Evolutionary conservation across 2,113 vertebrate species (phyloP), one percentile per base, ranked within the genome.

Genomic region (Vulpes lagopus): DNA sequence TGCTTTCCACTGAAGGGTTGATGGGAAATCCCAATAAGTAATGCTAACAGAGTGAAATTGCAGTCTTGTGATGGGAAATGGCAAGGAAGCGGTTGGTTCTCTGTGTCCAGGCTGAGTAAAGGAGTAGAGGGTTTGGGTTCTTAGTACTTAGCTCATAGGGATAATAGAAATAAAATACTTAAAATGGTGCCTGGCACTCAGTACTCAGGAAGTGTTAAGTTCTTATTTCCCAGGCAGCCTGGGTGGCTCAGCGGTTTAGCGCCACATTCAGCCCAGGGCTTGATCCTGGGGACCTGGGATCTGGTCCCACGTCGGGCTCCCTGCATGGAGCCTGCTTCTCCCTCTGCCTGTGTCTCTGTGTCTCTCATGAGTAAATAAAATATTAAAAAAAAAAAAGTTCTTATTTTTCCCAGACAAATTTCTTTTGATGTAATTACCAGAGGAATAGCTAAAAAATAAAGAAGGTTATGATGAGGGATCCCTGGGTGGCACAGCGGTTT

Each of bases 361-460:
- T 43, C 43, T 43, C 43, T 43, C 43, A 43, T 43, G 43, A 43
- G 43, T 6, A 43, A 43, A 43, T 43, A 43, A 43, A 43, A 43
- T 43, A 43, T 43, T 5, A 6, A 43, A 43, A 43, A 43, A 43
- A 43, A 43, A 43, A 43, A 30, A 76, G 25, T 23, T 51, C 38
- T 51, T 76, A 51, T 2, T 86, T 62, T 71, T 8, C n/a, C 43
- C 49, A 73, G 57, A 5, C 27, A 73, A 22, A 49, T 88, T 95
- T 74, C n/a, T 81, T 69, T 55, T 64, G 55, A 64, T 64, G 57
- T 64, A 19, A 53, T 80, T 38, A 76, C 53, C 30, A 69, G 81
- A 76, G 14, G 10, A 38, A 85, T 35, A 35, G 51, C 17, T 95
- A 49, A 91, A 95, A 91, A 85, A 60, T 38, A 73, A 94, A 94